phyloP scores from a whole-genome alignment of 2,888 invertebrate genomes.

The Pantelozetes paolii region DNA sequence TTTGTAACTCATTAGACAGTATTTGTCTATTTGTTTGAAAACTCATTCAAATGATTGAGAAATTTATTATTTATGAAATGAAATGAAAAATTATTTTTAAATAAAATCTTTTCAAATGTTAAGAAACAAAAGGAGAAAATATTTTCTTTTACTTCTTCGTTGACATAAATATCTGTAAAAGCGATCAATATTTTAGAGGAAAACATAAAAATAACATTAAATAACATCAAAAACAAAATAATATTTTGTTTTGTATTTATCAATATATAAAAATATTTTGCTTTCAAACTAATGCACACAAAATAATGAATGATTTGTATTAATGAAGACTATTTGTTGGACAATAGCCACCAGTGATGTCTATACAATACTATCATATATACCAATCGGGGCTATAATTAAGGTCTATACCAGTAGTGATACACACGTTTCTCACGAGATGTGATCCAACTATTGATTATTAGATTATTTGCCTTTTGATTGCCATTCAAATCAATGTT shows the following conservation, averaged over 20 bases:
- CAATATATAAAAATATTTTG: background rate
- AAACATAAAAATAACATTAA: slow-evolving; percentile 6
- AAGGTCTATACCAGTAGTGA: background rate
- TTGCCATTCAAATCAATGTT: background rate
- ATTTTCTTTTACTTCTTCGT: background rate
- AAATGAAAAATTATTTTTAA: background rate
- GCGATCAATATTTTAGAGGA: background rate
- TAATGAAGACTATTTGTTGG: background rate
- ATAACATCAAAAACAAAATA: background rate
- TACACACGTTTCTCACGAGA: background rate
- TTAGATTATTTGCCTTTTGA: background rate
- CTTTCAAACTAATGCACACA: background rate
- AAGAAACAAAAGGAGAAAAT: background rate
- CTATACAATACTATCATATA: background rate
- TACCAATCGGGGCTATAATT: background rate
- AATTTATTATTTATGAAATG: too few species aligned
- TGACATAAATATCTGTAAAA: background rate
- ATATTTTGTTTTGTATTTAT: slow-evolving; percentile 2
- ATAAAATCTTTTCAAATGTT: background rate
- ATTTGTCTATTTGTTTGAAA: too few species aligned
- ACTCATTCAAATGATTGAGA: too few species aligned
- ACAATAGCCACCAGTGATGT: background rate
- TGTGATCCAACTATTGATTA: background rate
- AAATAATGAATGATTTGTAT: background rate
- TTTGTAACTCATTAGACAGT: too few species aligned